phyloP scores from a whole-genome alignment of 2,888 invertebrate genomes.

The Acanthosoma haemorrhoidale region DNA sequence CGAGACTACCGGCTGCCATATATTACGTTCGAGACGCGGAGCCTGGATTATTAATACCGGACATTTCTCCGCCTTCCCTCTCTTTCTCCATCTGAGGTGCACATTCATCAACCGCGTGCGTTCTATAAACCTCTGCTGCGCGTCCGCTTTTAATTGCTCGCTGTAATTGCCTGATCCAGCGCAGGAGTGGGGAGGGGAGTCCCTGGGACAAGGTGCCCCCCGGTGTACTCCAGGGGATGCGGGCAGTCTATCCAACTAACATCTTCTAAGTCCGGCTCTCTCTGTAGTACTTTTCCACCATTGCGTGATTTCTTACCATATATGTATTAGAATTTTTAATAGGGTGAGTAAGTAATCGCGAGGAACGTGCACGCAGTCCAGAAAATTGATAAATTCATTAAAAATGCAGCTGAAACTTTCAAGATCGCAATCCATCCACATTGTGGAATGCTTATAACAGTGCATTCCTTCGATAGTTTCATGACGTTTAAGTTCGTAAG shows the following conservation, averaged over 20 bases:
- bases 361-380: too few relatives aligned
- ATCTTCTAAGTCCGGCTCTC: too few relatives aligned
- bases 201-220: background rate
- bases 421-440: too few relatives aligned
- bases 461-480: too few relatives aligned
- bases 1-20: background rate
- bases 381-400: too few relatives aligned
- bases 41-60: background rate
- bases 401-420: too few relatives aligned
- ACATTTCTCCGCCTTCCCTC: background rate
- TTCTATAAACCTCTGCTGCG: background rate
- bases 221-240: background rate
- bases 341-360: too few relatives aligned
- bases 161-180: background rate
- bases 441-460: too few relatives aligned
- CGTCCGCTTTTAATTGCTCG: background rate
- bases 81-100: background rate
- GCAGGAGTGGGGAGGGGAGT: background rate
- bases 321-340: too few relatives aligned
- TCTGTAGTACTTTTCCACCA: background rate
- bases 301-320: too few relatives aligned
- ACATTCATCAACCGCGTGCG: slow-evolving; percentile 5
- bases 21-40: slow-evolving; percentile 1
- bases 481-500: too few relatives aligned
- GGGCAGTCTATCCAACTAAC: background rate